phyloP scores from a whole-genome alignment of 2,113 vertebrate genomes.

The Panthera uncia region DNA sequence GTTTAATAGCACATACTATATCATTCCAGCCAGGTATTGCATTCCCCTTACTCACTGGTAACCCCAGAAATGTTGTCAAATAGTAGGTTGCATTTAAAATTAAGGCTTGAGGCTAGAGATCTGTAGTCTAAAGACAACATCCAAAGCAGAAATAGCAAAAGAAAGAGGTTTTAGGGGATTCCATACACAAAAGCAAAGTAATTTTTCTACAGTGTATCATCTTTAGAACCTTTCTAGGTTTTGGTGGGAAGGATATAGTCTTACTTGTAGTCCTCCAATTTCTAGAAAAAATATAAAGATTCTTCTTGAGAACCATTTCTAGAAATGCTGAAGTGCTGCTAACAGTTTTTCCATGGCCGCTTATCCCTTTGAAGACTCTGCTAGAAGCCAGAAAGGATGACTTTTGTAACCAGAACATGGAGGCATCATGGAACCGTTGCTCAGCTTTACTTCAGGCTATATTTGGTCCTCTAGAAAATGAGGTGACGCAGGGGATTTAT shows the following conservation, averaged over 20 bases:
- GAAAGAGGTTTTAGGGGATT: background rate
- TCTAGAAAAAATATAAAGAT: background rate
- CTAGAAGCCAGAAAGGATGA: constrained; percentile 50
- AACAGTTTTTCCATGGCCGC: background rate
- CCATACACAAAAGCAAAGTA: background rate
- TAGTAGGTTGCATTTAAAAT: background rate
- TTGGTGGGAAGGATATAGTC: background rate
- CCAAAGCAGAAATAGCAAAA: background rate
- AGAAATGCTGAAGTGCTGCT: background rate
- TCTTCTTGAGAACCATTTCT: background rate
- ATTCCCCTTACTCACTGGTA: background rate
- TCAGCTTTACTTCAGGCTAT: constrained; percentile 50
- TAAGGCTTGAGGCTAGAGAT: background rate
- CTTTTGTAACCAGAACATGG: constrained; percentile 47
- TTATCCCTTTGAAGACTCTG: constrained; percentile 28
- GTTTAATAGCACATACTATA: background rate
- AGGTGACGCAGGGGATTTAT: constrained; percentile 38
- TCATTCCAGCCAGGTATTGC: background rate
- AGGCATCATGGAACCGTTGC: constrained; percentile 43
- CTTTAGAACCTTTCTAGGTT: background rate
- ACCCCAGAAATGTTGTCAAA: background rate
- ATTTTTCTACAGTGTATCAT: background rate
- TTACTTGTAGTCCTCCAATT: background rate
- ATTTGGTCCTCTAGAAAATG: constrained; percentile 60
- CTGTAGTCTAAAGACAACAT: background rate